A percentile compares a stretch with the other conserved stretches of the same genome.
phyloP scores from a whole-genome alignment of 1,140 invertebrate species.

The Hetaerina americana region DNA sequence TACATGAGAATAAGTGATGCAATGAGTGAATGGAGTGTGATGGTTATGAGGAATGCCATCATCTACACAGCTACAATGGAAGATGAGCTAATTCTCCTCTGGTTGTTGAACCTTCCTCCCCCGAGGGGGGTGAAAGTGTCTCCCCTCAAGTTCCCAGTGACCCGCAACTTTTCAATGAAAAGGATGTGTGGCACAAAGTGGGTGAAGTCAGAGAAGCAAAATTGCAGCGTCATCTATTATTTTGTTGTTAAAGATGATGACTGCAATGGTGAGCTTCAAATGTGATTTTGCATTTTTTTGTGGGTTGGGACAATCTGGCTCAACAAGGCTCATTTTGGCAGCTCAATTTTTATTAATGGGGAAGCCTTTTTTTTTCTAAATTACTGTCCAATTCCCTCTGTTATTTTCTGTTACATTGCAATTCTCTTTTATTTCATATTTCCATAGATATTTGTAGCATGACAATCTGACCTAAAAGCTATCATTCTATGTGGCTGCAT shows the following conservation, averaged over 20 bases:
- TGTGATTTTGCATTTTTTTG: neutral
- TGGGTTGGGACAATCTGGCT: neutral
- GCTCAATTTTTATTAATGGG: neutral
- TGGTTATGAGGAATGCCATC: neutral
- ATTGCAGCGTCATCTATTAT: neutral
- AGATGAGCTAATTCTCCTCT: neutral
- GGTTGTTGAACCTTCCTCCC: neutral
- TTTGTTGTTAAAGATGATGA: neutral
- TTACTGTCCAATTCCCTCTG: neutral
- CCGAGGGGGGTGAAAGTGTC: neutral
- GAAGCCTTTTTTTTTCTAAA: neutral
- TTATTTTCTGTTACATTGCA: no score
- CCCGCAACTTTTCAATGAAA: neutral
- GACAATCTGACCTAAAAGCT: neutral
- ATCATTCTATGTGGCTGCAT: neutral
- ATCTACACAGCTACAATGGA: neutral
- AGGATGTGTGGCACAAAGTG: neutral
- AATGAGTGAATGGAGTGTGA: neutral
- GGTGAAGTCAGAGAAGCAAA: neutral
- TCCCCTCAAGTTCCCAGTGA: neutral
- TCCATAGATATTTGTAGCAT: neutral
- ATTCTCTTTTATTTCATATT: neutral
- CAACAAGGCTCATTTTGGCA: neutral
- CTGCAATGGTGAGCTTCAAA: neutral
- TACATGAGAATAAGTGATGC: neutral